Base-by-base conservation (phyloP, 2,797 vertebrate species). In the Cetoscarus ocellatus region DNA sequence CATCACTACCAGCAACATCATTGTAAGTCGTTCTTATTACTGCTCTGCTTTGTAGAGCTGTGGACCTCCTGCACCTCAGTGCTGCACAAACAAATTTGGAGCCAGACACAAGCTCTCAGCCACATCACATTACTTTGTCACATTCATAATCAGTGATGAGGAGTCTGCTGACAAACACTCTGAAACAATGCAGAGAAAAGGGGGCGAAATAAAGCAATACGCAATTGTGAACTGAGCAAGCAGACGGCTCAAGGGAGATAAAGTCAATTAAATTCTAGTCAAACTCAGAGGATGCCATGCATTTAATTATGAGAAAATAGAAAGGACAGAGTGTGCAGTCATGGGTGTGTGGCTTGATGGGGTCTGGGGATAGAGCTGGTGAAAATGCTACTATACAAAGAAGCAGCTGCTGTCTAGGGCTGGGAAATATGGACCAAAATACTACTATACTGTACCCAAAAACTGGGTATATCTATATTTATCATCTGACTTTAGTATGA, bases 221-320 rank as follows among this genome's bases (percentile, higher is more conserved):
- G 36, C 19, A 45, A 62, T 45, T 64, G 58, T 73, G 57, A 72
- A 69, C 17, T 68, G 61, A 67, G 36, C 34, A 70, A 52, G 58
- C 73, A 67, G 66, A 64, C 70, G 79, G 75, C 67, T 84, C 68
- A 67, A 54, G 71, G 62, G 61, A 70, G 76, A 77, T 80, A 61
- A 86, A 81, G 70, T 74, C 77, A 80, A 82, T 84, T 83, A 69
- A 81, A 87, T 79, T 77, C 36, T 69, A 67, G 81, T 77, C 77
- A 77, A 80, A 69, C 57, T 58, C 66, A 77, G 65, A 60, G 60
- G 45, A 82, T 71, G 53, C 36, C 15, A 62, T 64, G 47, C 61
- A 80, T 72, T 71, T 67, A 45, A 66, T 70, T 64, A 43, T 39
- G 40, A 45, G 7, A 43, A 58, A 47, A 58, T n/a, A 48, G 52